Evolutionary conservation across 2,888 invertebrate genomes (phyloP).

Genomic region (Limnephilus rhombicus): DNA sequence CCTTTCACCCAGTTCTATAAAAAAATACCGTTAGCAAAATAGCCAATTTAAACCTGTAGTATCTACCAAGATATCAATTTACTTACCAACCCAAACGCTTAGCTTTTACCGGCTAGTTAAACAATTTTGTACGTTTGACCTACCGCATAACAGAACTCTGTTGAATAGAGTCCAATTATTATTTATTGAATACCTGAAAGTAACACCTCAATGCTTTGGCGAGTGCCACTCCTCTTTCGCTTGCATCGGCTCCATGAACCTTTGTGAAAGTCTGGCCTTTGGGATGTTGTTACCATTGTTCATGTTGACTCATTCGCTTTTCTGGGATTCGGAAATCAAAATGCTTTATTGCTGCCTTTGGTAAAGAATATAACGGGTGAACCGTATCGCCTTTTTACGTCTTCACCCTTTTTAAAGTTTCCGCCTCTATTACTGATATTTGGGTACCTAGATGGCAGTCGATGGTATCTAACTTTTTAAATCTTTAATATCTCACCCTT

Average conservation of each 20-base stretch:
- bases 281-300: not conserved
- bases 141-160: not conserved
- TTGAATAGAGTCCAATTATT: not conserved
- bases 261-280: constrained; percentile 1
- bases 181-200: not conserved
- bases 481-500: too few species aligned
- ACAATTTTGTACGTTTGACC: not conserved
- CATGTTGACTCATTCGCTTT: not conserved
- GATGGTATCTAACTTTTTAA: too few species aligned
- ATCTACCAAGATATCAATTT: not conserved
- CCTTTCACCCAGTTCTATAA: not conserved
- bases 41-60: not conserved
- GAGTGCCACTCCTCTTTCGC: not conserved
- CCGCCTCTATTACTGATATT: too few species aligned
- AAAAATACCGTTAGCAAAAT: not conserved
- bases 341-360: not conserved
- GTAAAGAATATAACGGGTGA: not conserved
- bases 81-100: not conserved
- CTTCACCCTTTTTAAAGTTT: too few species aligned
- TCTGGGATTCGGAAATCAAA: constrained; percentile 1
- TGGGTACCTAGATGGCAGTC: too few species aligned
- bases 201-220: not conserved
- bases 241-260: not conserved
- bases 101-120: not conserved
- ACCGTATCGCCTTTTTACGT: not conserved